phyloP scores from a whole-genome alignment of 2,113 vertebrate species.

The Urocolius indicus region DNA sequence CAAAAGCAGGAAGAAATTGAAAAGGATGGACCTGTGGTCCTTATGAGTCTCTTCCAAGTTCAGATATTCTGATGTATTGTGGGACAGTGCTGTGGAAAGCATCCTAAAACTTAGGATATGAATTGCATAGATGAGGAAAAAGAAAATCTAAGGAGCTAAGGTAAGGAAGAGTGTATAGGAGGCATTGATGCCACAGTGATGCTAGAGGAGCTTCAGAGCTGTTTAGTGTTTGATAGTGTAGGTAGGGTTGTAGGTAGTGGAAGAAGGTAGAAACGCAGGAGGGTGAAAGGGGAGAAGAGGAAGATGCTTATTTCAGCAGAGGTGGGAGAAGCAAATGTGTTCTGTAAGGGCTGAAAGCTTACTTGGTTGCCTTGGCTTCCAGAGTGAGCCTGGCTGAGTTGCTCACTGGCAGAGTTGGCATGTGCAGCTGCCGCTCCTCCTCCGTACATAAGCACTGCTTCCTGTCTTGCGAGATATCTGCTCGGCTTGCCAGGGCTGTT shows the following conservation, averaged over 20 bases:
- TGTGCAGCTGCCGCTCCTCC: not conserved
- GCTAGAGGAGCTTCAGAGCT: not conserved
- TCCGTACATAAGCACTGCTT: not conserved
- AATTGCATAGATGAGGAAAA: not conserved
- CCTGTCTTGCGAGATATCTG: conserved; percentile 3
- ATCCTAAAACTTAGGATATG: not conserved
- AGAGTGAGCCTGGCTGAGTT: not conserved
- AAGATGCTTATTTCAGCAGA: not conserved
- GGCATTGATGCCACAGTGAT: not conserved
- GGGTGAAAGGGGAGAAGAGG: not conserved
- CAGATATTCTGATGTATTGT: not conserved
- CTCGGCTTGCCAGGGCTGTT: conserved; percentile 22
- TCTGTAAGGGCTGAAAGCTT: not conserved
- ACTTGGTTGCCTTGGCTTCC: not conserved
- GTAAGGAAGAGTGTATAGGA: not conserved
- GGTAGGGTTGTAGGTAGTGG: not conserved
- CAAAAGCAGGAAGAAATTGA: not conserved
- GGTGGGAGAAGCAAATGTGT: not conserved
- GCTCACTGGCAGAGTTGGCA: not conserved
- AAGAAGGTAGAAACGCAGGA: not conserved
- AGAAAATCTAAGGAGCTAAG: not conserved
- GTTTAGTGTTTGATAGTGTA: not conserved
- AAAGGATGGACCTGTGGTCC: not conserved
- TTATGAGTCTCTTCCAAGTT: not conserved
- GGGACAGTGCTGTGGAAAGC: not conserved